Percentiles rank a stretch among this genome's conserved stretches.
Evolutionary conservation across 2,888 invertebrate genomes (phyloP).

Genomic region (Apodemia hepburni): DNA sequence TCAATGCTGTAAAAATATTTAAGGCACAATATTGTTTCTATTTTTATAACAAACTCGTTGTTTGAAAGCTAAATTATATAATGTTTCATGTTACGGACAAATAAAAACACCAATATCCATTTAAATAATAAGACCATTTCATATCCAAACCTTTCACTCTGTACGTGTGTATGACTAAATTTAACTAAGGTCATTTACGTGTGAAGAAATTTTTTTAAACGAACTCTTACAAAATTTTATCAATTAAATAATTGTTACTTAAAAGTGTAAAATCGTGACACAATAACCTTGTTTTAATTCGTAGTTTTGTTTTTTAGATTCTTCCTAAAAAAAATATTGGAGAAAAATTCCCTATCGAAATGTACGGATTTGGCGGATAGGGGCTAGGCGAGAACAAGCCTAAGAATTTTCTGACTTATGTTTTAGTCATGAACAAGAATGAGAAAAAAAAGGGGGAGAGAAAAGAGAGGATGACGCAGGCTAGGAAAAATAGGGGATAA

Average conservation of each 20-base stretch:
- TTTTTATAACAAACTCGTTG: not conserved
- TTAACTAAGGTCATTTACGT: not conserved
- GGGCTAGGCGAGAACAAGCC: too few species aligned
- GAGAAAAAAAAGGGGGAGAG: too few species aligned
- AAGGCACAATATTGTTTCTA: not conserved
- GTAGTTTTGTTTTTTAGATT: not conserved
- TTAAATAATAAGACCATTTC: not conserved
- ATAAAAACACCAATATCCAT: not conserved
- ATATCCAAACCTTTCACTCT: slow-evolving; percentile 1
- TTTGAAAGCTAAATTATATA: not conserved
- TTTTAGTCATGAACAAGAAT: too few species aligned
- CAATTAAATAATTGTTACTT: slow-evolving; percentile 1
- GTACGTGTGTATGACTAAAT: slow-evolving; percentile 4
- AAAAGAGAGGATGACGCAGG: too few species aligned
- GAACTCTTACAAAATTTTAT: slow-evolving; percentile 6
- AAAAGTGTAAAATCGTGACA: not conserved
- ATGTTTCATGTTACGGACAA: not conserved
- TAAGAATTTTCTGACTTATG: too few species aligned
- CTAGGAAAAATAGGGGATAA: too few species aligned
- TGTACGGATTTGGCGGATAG: too few species aligned
- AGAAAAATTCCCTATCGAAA: too few species aligned
- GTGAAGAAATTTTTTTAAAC: slow-evolving; percentile 1
- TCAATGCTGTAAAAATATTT: too few species aligned
- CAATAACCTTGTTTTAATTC: not conserved
- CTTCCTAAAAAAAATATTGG: not conserved